Conservation (phyloP, 2,888 invertebrate species). For the Drosophila diplacantha region DNA sequence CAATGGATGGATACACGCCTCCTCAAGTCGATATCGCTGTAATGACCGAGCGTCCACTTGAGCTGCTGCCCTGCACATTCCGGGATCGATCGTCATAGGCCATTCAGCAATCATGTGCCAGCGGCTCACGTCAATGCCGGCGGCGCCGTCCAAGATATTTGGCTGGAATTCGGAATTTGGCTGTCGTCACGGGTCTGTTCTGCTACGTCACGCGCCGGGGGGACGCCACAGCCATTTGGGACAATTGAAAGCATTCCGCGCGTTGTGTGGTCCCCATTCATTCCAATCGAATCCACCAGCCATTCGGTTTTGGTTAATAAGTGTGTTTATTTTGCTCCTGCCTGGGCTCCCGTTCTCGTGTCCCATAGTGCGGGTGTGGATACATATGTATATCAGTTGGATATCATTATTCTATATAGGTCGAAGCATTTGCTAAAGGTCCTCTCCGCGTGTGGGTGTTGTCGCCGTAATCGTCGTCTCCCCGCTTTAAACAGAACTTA, state of each 20-base stretch:
- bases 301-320: constrained; percentile 21
- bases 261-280: constrained; percentile 14
- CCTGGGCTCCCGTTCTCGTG: constrained; percentile 10
- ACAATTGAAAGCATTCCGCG: constrained; percentile 25
- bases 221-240: constrained; percentile 59
- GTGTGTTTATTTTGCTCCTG: constrained; percentile 29
- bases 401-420: constrained; percentile 37
- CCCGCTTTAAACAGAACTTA: constrained; percentile 55
- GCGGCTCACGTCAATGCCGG: constrained; percentile 59
- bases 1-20: constrained; percentile 5
- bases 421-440: constrained; percentile 31
- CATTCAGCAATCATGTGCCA: constrained; percentile 55
- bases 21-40: neutral
- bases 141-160: constrained; percentile 48
- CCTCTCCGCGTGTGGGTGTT: constrained; percentile 30
- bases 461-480: constrained; percentile 28
- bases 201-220: constrained; percentile 58
- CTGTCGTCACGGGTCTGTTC: constrained; percentile 63
- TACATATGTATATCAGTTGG: constrained; percentile 32
- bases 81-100: constrained; percentile 46
- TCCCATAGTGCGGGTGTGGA: constrained; percentile 8
- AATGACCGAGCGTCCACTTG: constrained; percentile 31
- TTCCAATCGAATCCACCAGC: constrained; percentile 3
- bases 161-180: constrained; percentile 52
- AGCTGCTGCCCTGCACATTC: constrained; percentile 26